Evolutionary conservation across 2,888 invertebrate genomes (phyloP).

Genomic region (Vannuccia rotundouncinata): DNA sequence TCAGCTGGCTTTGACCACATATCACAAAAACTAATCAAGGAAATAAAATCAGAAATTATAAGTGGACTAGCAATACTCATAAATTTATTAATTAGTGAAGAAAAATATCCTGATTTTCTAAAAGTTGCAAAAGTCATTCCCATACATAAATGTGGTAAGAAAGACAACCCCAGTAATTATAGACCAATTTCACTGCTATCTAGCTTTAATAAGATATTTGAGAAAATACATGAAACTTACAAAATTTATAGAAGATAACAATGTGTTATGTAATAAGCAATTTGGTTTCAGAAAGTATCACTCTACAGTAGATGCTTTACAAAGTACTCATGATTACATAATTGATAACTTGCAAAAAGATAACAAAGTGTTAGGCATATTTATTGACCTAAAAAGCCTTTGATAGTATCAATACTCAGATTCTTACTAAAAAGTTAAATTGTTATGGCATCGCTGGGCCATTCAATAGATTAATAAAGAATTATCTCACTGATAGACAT

Average conservation of each 20-base stretch:
- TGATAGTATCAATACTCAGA: neutral
- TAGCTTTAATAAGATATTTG: neutral
- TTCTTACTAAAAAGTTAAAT: neutral
- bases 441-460: neutral
- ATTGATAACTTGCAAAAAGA: neutral
- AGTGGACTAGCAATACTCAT: neutral
- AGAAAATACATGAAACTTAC: neutral
- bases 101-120: neutral
- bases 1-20: neutral
- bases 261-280: neutral
- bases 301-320: neutral
- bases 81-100: neutral
- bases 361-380: neutral
- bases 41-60: neutral
- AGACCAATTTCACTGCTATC: constrained; percentile 1
- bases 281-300: neutral
- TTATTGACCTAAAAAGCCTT: neutral
- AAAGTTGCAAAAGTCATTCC: constrained; percentile 5
- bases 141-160: neutral
- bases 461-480: neutral
- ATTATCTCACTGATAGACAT: neutral
- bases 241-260: neutral
- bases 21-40: neutral
- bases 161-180: neutral
- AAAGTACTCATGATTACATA: neutral